Evolutionary conservation across 2,888 invertebrate genomes (phyloP).

Genomic region (Coelinius sp.): DNA sequence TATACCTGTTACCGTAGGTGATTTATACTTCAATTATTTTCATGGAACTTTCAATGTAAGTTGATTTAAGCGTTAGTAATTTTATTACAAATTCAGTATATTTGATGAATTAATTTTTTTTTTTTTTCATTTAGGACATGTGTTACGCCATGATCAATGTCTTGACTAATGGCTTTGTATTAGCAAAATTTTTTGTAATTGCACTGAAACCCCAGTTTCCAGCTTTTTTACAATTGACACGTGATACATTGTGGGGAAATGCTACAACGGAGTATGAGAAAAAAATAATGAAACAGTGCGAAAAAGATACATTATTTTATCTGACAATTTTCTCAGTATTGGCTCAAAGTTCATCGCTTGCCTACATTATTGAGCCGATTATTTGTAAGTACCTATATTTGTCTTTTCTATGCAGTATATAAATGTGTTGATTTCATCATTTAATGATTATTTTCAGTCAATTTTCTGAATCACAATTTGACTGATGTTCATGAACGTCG

Average conservation of each 20-base stretch:
- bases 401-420: background rate
- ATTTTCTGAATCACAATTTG: background rate
- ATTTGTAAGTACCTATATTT: constrained; percentile 47
- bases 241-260: constrained; percentile 46
- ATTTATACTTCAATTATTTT: no score
- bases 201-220: no score
- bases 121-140: no score
- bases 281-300: constrained; percentile 40
- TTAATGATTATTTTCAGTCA: background rate
- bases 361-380: constrained; percentile 49
- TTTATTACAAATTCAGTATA: no score
- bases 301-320: constrained; percentile 45
- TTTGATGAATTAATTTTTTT: no score
- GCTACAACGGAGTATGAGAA: constrained; percentile 44
- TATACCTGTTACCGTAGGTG: no score
- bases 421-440: background rate
- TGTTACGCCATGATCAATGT: no score
- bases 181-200: no score
- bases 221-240: background rate
- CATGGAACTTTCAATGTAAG: no score
- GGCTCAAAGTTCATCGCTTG: constrained; percentile 41
- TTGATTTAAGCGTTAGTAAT: no score
- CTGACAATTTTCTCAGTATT: constrained; percentile 45
- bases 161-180: no score
- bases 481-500: background rate